Evolutionary conservation across 2,888 invertebrate species (phyloP).

Genomic region (Pristionchus exspectatus): DNA sequence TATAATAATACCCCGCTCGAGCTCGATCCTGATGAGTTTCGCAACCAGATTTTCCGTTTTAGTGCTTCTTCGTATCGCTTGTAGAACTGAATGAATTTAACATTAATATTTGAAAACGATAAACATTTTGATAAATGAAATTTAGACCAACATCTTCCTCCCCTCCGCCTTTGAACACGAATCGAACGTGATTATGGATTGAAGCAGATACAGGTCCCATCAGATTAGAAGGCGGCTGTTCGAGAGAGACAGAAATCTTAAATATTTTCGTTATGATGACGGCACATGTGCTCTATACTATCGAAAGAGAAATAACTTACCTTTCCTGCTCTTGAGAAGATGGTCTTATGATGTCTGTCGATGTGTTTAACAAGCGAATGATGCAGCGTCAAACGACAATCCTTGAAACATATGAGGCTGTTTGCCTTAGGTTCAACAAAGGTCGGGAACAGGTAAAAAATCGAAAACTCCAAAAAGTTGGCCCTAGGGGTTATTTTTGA

Average conservation of each 20-base stretch:
- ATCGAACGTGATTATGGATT: constrained; percentile 66
- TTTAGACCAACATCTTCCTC: constrained; percentile 73
- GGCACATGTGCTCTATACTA: no score
- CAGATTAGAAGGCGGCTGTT: constrained; percentile 60
- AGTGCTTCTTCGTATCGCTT: constrained; percentile 76
- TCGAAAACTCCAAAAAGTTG: no score
- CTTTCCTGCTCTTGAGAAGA: constrained; percentile 77
- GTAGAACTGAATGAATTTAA: constrained; percentile 71
- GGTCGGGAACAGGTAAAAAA: no score
- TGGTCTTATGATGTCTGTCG: constrained; percentile 76
- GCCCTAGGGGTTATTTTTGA: no score
- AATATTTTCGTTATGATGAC: not conserved
- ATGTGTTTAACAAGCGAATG: constrained; percentile 76
- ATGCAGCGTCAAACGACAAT: constrained; percentile 75
- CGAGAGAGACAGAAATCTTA: constrained; percentile 45
- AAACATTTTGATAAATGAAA: not conserved
- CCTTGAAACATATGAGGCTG: constrained; percentile 62
- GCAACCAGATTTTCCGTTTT: constrained; percentile 74
- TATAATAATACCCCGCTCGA: constrained; percentile 68
- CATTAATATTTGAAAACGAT: not conserved
- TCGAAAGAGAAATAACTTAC: not conserved
- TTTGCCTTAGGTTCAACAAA: no score
- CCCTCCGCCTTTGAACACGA: constrained; percentile 75
- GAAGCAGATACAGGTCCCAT: constrained; percentile 74
- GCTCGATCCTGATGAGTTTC: constrained; percentile 75